phyloP scores from a whole-genome alignment of 1,140 invertebrate genomes.

The Drosophila ercepeae region DNA sequence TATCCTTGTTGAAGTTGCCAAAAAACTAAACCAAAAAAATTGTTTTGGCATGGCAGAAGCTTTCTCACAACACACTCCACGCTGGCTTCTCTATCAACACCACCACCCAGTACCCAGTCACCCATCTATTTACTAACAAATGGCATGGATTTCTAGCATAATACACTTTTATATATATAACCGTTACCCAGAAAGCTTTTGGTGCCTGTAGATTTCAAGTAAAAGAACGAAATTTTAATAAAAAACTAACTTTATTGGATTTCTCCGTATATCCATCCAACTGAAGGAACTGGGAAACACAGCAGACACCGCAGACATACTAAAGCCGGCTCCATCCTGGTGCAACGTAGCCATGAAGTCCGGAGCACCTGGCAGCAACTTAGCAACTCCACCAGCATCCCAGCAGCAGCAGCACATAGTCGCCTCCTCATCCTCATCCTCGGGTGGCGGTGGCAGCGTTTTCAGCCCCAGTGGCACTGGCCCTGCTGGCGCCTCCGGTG shows the following conservation, averaged over 20 bases:
- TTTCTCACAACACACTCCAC: constrained; percentile 40
- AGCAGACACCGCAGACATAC: constrained; percentile 61
- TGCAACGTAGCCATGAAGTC: constrained; percentile 78
- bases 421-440: constrained; percentile 75
- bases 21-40: too few species aligned
- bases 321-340: constrained; percentile 83
- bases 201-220: constrained; percentile 41
- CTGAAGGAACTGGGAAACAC: constrained; percentile 55
- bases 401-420: constrained; percentile 64
- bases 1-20: constrained; percentile 13
- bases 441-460: constrained; percentile 71
- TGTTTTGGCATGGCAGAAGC: constrained; percentile 48
- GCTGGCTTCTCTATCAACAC: constrained; percentile 39
- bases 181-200: constrained; percentile 45
- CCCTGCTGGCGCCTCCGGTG: constrained; percentile 23
- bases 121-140: background rate
- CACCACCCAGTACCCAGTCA: constrained; percentile 1
- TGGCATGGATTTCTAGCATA: constrained; percentile 47
- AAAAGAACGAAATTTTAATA: background rate
- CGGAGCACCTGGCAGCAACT: constrained; percentile 32
- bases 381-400: constrained; percentile 45
- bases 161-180: background rate
- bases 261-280: background rate
- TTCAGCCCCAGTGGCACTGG: constrained; percentile 62
- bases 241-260: background rate